Conservation (phyloP, 2,888 invertebrate genomes). For the Pyrrhia umbra region DNA sequence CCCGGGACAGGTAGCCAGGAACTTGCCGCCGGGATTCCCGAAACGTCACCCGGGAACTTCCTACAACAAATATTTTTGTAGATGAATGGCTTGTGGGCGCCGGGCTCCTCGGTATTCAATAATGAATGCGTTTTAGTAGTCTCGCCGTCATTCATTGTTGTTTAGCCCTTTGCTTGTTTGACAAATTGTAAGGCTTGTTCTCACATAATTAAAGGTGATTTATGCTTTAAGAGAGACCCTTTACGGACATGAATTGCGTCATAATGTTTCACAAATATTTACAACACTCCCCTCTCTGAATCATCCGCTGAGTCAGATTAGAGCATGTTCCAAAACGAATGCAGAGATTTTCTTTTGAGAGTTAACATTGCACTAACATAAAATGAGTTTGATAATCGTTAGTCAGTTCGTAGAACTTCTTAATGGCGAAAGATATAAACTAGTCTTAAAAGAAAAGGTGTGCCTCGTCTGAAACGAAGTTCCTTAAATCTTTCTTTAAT, state of each 20-base stretch:
- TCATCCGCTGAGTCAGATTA: conserved; percentile 53
- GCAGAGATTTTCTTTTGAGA: conserved; percentile 39
- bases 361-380: conserved; percentile 42
- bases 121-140: conserved; percentile 62
- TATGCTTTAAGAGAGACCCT: conserved; percentile 26
- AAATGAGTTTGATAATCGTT: conserved; percentile 29
- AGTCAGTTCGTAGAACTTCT: conserved; percentile 49
- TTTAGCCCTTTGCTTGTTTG: conserved; percentile 41
- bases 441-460: no score
- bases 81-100: conserved; percentile 68
- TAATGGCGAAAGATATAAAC: no score
- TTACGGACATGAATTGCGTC: conserved; percentile 16
- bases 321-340: conserved; percentile 39
- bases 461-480: background rate
- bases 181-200: conserved; percentile 41
- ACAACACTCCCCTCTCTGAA: conserved; percentile 40
- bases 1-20: conserved; percentile 69
- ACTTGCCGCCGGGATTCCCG: conserved; percentile 72
- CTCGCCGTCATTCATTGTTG: conserved; percentile 47
- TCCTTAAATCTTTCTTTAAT: no score
- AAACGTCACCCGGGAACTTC: conserved; percentile 70
- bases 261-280: conserved; percentile 34
- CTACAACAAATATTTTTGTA: conserved; percentile 77
- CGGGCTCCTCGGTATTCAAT: conserved; percentile 62
- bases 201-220: conserved; percentile 54